Conservation (phyloP, 1,140 invertebrate genomes). For the Meloidogyne floridensis region DNA sequence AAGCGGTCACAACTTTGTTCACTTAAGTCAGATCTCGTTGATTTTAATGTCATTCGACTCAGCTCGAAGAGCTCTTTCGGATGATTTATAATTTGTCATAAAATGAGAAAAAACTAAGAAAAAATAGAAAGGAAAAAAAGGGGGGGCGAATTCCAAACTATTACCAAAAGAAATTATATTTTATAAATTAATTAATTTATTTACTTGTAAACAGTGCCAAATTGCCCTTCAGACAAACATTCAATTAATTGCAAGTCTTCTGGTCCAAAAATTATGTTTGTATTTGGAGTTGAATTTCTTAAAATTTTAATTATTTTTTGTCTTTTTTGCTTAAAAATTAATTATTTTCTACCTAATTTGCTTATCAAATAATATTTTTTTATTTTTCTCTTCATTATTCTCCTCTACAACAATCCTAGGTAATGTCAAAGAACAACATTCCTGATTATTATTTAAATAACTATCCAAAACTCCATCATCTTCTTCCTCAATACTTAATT, state of each 20-base stretch:
- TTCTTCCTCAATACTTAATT: slow-evolving; percentile 7
- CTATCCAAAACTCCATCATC: background rate
- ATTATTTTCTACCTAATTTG: background rate
- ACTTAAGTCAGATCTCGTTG: too few species aligned
- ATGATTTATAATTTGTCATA: too few species aligned
- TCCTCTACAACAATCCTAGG: background rate
- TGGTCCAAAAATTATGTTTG: slow-evolving; percentile 31
- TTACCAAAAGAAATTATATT: too few species aligned
- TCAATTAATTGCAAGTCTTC: slow-evolving; percentile 61
- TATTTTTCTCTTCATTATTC: background rate
- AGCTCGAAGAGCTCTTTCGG: too few species aligned
- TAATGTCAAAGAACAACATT: background rate
- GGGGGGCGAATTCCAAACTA: too few species aligned
- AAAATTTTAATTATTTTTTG: background rate
- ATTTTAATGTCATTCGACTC: too few species aligned
- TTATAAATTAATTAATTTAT: background rate
- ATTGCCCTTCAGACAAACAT: slow-evolving; percentile 65
- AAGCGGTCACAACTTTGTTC: too few species aligned
- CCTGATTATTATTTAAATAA: background rate
- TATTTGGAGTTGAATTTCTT: background rate
- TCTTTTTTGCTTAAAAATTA: too few species aligned
- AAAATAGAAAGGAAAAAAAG: too few species aligned
- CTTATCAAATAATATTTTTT: too few species aligned
- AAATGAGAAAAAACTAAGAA: too few species aligned
- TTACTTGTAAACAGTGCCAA: slow-evolving; percentile 65